Conservation (phyloP, 2,888 invertebrate genomes). For the Calameuta idolon region DNA sequence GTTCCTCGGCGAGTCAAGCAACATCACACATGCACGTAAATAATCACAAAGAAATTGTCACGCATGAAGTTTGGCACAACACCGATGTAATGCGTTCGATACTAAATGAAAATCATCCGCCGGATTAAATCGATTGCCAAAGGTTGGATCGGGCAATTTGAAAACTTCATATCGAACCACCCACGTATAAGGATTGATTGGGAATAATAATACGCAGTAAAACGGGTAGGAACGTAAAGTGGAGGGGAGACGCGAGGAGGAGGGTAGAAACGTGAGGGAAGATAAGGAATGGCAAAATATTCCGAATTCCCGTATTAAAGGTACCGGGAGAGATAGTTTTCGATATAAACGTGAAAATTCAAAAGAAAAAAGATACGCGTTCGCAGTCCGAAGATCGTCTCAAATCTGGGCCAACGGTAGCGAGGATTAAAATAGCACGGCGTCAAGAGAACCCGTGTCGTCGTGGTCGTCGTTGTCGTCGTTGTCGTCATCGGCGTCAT, state of each 20-base stretch:
- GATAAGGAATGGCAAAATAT: background rate
- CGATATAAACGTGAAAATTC: background rate
- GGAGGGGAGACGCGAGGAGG: conserved; percentile 6
- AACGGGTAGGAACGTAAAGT: background rate
- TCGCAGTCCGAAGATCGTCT: conserved; percentile 48
- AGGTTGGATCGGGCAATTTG: background rate
- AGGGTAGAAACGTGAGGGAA: conserved; percentile 13
- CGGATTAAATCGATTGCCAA: background rate
- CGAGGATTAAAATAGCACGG: conserved; percentile 60
- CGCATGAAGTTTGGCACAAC: background rate
- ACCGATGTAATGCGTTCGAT: background rate
- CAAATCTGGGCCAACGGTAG: conserved; percentile 61
- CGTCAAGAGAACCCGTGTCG: conserved; percentile 41
- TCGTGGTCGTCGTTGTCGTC: conserved; percentile 17
- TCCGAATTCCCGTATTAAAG: background rate
- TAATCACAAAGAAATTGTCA: background rate
- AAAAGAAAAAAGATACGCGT: conserved; percentile 33
- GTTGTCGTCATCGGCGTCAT: conserved; percentile 15
- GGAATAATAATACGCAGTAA: background rate
- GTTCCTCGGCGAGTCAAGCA: background rate
- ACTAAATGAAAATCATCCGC: background rate
- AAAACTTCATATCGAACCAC: background rate
- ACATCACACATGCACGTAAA: background rate
- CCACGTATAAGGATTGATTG: background rate
- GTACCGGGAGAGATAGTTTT: background rate